Evolutionary conservation across 2,888 invertebrate genomes (phyloP).

Genomic region (Mantis religiosa): DNA sequence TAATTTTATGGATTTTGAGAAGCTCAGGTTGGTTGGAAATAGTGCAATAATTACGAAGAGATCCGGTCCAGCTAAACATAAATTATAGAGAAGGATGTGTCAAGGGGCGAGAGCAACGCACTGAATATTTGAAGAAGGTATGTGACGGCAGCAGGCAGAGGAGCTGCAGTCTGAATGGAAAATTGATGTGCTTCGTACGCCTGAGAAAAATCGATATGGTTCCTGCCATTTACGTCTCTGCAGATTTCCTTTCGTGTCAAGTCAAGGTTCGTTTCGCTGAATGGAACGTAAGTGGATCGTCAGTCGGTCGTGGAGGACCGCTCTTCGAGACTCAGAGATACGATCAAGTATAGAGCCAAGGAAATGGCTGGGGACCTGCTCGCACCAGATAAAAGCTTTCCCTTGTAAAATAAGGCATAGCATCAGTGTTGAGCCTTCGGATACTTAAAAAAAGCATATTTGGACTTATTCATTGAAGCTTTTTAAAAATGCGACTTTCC

Average conservation of each 20-base stretch:
- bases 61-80: neutral
- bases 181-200: neutral
- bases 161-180: neutral
- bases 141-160: neutral
- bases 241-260: neutral
- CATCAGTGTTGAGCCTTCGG: too few species aligned
- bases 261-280: neutral
- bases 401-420: neutral
- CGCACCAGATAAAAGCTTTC: neutral
- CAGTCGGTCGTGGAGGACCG: neutral
- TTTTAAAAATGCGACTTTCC: too few species aligned
- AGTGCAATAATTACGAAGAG: neutral
- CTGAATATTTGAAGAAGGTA: neutral
- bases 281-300: neutral
- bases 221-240: neutral
- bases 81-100: neutral
- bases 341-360: neutral
- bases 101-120: neutral
- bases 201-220: neutral
- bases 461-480: too few species aligned
- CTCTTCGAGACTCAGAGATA: neutral
- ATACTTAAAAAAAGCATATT: too few species aligned
- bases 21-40: neutral
- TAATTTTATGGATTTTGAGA: neutral
- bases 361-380: neutral